Evolutionary conservation across 2,888 invertebrate genomes (phyloP).

Genomic region (Crossocerus cetratus): DNA sequence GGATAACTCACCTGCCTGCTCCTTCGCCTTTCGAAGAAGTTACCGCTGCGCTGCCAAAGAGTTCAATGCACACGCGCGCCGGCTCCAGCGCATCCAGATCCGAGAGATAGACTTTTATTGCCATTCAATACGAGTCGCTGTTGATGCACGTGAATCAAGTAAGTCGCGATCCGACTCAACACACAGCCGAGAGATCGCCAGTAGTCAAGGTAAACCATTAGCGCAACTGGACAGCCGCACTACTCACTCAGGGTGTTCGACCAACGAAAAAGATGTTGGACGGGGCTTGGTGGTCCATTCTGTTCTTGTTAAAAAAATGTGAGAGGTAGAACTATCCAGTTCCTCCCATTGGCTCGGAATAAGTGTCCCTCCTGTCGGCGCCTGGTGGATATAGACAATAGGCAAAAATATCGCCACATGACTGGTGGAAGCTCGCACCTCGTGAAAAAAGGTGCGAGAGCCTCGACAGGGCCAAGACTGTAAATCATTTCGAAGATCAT

Average conservation of each 20-base stretch:
- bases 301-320: too few relatives aligned
- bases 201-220: too few relatives aligned
- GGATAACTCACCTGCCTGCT: slow-evolving; percentile 59
- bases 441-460: slow-evolving; percentile 8
- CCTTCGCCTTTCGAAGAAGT: slow-evolving; percentile 37
- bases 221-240: neutral
- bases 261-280: too few relatives aligned
- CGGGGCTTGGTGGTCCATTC: too few relatives aligned
- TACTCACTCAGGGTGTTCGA: neutral
- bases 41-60: slow-evolving; percentile 30
- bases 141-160: too few relatives aligned
- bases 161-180: too few relatives aligned
- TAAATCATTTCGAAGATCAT: slow-evolving; percentile 49
- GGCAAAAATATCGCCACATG: slow-evolving; percentile 34
- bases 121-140: too few relatives aligned
- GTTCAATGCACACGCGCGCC: neutral
- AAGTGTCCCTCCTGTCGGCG: neutral
- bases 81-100: too few relatives aligned
- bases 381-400: slow-evolving; percentile 32
- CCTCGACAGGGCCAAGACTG: slow-evolving; percentile 16
- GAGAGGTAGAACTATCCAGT: neutral
- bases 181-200: too few relatives aligned
- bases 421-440: slow-evolving; percentile 24
- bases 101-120: too few relatives aligned
- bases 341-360: neutral